A percentile compares a stretch with the other conserved stretches of the same genome.
Conservation (phyloP, 2,113 vertebrate genomes). For the Hemichromis elongatus region DNA sequence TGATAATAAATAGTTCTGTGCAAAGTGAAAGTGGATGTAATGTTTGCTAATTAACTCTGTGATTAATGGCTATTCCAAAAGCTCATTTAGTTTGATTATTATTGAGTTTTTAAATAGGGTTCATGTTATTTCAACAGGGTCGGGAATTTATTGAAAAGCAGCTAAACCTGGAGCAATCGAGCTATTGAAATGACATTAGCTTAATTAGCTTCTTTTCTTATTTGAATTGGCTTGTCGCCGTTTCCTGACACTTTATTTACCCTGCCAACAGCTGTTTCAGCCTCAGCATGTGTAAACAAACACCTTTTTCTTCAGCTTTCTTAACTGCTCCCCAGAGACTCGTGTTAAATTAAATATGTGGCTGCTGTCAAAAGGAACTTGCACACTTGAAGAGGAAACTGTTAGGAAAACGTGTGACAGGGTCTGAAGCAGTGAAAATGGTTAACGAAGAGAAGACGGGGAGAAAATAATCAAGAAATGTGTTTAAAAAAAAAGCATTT, state of each 20-base stretch:
- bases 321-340: conserved; percentile 15
- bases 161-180: background rate
- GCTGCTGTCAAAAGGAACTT: background rate
- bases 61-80: conserved; percentile 16
- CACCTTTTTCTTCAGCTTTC: background rate
- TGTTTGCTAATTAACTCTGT: conserved; percentile 38
- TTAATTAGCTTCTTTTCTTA: background rate
- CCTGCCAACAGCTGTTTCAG: conserved; percentile 14
- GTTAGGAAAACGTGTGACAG: background rate
- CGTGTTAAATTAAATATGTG: conserved; percentile 16
- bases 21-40: background rate
- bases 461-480: background rate
- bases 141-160: background rate
- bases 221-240: background rate
- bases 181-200: background rate
- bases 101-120: background rate
- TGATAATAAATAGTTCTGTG: conserved; percentile 21
- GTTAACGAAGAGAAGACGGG: background rate
- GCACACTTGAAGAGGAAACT: background rate
- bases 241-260: conserved; percentile 14
- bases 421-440: background rate
- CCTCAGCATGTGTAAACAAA: conserved; percentile 10
- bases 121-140: background rate
- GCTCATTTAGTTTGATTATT: conserved; percentile 14
- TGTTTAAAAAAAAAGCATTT: background rate